Conservation (phyloP, 53 echinoderm and acorn worm genomes). For the Luidia sarsii region DNA sequence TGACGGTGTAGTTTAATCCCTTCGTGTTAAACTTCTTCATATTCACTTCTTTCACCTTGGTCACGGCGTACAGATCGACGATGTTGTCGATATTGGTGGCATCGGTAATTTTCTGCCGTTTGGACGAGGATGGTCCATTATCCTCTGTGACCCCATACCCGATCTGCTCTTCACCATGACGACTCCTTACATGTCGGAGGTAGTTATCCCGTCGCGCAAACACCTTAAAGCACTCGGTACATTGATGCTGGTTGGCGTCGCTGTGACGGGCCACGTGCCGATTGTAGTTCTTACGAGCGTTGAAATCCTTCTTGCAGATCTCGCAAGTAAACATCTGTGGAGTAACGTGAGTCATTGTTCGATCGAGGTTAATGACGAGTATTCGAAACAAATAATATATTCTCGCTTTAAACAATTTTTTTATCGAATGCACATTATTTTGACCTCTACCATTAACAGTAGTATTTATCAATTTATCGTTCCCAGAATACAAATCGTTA, state of each 20-base stretch:
- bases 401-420: too few species aligned
- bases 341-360: too few species aligned
- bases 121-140: neutral
- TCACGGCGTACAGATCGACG: constrained; percentile 9
- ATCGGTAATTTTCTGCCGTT: constrained; percentile 14
- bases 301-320: neutral
- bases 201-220: constrained; percentile 28
- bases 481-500: too few species aligned
- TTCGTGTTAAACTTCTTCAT: constrained; percentile 31
- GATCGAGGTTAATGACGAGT: too few species aligned
- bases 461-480: too few species aligned
- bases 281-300: neutral
- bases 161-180: neutral
- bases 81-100: neutral
- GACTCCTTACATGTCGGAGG: neutral
- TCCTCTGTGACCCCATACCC: neutral
- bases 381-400: too few species aligned
- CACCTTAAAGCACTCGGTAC: constrained; percentile 11
- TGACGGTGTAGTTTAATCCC: constrained; percentile 6
- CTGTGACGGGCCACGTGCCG: neutral
- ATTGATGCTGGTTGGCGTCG: constrained; percentile 3
- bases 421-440: too few species aligned
- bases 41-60: neutral
- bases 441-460: neutral
- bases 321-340: neutral